Base-by-base conservation (phyloP, 2,113 vertebrate species). In the Pseudorhombus dupliciocellatus region DNA sequence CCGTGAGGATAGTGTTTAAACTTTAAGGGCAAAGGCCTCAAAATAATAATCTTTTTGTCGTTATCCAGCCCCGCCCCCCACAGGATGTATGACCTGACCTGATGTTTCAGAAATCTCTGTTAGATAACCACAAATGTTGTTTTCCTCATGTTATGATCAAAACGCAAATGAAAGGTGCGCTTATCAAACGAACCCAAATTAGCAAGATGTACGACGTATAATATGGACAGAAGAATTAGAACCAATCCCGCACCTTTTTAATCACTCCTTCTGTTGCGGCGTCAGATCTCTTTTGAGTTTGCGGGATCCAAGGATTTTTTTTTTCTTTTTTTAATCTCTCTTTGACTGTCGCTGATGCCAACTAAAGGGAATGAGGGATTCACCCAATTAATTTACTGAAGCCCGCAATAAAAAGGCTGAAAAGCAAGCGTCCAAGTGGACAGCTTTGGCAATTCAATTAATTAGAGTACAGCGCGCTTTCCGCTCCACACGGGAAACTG, bases 301-400 rank as follows among this genome's bases (percentile, higher is more conserved):
- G 37, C 53, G 66, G 72, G 76, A 85, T 86, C 80, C 61, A 69
- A 81, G 56, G 48, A 34, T 82, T 40, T 40, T 40, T 77, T 71
- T 75, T 75, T 85, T 89, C 83, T 82, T 40, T 40, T 40, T 77
- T 71, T 75, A 72, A 86, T 89, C 83, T 82, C 56, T 68, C 67
- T 88, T 81, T 89, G 75, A 87, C 78, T 78, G 79, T 73, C 73
- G 21, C 76, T 71, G 81, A 79, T 84, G 87, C 80, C 84, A 88
- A 44, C 66, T 71, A 53, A 86, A 86, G 74, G 73, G 70, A 88
- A 79, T 60, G 77, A 83, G 75, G 56, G 84, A 90, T 87, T 90
- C 86, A 77, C 80, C 80, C 85, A 87, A 84, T 90, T 91, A 86
- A 92, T 89, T 85, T 82, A 69, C 57, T 73, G 73, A 85, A 75